Conservation (phyloP, 1,140 invertebrate species). For the Pseudomyrmex pallidus region DNA sequence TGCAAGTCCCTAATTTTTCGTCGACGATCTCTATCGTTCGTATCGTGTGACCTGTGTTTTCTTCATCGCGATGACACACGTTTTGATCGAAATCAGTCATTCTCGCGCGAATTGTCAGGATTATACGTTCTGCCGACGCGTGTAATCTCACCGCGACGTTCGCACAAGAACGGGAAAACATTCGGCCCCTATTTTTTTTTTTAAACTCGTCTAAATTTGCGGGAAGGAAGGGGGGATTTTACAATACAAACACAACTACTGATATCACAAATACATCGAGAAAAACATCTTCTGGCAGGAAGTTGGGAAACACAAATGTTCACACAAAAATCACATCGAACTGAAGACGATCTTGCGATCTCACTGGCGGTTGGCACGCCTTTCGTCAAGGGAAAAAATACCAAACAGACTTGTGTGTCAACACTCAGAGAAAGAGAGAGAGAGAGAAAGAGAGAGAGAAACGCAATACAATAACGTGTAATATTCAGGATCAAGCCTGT, state of each 20-base stretch:
- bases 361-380: constrained; percentile 31
- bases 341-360: constrained; percentile 13
- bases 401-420: constrained; percentile 8
- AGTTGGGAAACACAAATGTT: constrained; percentile 10
- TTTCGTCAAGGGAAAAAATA: constrained; percentile 10
- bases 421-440: no score
- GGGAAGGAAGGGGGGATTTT: no score
- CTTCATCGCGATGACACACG: background rate
- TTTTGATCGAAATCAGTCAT: background rate
- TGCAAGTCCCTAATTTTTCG: background rate
- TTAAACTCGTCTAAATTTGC: background rate
- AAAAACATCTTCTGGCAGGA: constrained; percentile 1
- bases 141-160: background rate
- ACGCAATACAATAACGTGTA: no score
- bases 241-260: no score
- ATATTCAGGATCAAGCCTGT: no score
- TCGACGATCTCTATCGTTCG: constrained; percentile 25
- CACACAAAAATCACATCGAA: constrained; percentile 17
- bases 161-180: background rate
- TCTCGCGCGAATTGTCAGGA: constrained; percentile 15
- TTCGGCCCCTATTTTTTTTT: background rate
- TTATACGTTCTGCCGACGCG: constrained; percentile 36
- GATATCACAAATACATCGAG: background rate
- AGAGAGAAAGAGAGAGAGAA: no score
- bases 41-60: constrained; percentile 7